Conservation (phyloP, 2,888 invertebrate species). For the Catocala fraxini region DNA sequence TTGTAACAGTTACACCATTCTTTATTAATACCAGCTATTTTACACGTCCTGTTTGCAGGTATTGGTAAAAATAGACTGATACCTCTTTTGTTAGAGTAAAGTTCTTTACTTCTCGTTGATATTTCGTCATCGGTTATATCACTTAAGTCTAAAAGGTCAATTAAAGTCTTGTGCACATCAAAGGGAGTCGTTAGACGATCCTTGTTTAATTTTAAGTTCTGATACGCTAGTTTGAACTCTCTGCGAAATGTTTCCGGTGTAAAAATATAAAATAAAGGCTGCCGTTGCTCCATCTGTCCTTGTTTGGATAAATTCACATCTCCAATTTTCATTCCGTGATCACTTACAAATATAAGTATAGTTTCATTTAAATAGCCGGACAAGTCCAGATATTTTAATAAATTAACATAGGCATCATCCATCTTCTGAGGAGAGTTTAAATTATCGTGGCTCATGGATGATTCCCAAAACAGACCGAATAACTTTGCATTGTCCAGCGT, state of each 20-base stretch:
- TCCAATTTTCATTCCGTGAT: conserved; percentile 95
- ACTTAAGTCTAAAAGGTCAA: conserved; percentile 88
- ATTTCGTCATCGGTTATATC: conserved; percentile 55
- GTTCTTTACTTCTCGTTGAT: conserved; percentile 58
- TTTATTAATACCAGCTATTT: conserved; percentile 90
- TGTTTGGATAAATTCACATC: conserved; percentile 91
- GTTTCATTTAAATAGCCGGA: conserved; percentile 88
- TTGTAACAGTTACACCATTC: conserved; percentile 95
- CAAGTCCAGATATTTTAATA: conserved; percentile 83
- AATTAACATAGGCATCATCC: conserved; percentile 87
- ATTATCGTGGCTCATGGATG: conserved; percentile 93
- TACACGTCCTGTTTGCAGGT: conserved; percentile 90
- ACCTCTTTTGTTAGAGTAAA: conserved; percentile 76
- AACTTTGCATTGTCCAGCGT: conserved; percentile 86
- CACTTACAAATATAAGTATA: conserved; percentile 91
- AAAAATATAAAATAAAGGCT: conserved; percentile 92
- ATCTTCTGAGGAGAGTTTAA: conserved; percentile 91
- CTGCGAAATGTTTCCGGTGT: conserved; percentile 90
- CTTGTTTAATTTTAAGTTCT: conserved; percentile 89
- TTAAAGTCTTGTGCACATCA: conserved; percentile 93
- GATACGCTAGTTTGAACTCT: conserved; percentile 86
- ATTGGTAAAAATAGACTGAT: conserved; percentile 92
- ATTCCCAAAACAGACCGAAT: conserved; percentile 94
- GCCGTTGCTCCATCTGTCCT: conserved; percentile 93
- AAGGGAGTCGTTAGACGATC: conserved; percentile 90